Evolutionary conservation across 2,797 vertebrate species (phyloP).

Genomic region (Zalophus californianus): DNA sequence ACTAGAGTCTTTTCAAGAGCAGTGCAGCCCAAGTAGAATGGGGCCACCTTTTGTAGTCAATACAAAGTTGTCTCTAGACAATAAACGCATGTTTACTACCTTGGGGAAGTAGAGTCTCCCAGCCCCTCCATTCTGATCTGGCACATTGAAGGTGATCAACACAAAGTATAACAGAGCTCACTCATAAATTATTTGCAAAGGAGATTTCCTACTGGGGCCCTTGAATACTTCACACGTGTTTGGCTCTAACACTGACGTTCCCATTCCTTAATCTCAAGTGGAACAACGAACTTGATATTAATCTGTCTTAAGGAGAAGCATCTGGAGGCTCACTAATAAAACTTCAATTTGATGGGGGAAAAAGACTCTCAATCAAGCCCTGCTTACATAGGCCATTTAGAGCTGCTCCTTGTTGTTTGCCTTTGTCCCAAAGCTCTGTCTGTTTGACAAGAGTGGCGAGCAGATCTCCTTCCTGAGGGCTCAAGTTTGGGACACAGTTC

Average conservation of each 20-base stretch:
- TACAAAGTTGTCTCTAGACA: neutral
- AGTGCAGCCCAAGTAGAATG: neutral
- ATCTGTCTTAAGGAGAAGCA: constrained; percentile 85
- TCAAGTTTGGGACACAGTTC: fast-evolving
- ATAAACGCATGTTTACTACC: neutral
- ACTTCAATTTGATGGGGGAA: constrained; percentile 81
- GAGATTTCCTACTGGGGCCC: constrained; percentile 57
- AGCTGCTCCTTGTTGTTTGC: constrained; percentile 43
- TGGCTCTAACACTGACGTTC: neutral
- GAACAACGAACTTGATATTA: constrained; percentile 80
- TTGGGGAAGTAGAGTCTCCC: neutral
- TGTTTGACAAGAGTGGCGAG: neutral
- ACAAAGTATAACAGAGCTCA: neutral
- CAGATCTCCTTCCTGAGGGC: neutral
- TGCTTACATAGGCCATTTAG: constrained; percentile 46
- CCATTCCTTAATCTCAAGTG: constrained; percentile 35
- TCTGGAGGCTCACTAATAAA: constrained; percentile 86
- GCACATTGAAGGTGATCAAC: neutral
- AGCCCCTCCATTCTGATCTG: neutral
- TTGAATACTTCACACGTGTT: constrained; percentile 68
- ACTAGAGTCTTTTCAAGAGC: neutral
- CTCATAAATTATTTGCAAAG: neutral
- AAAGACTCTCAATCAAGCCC: constrained; percentile 61
- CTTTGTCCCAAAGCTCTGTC: constrained; percentile 56
- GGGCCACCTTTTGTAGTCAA: neutral